Evolutionary conservation across 2,113 vertebrate species (phyloP), one percentile per base, ranked within the genome.

Genomic region (Rousettus leschenaultii): DNA sequence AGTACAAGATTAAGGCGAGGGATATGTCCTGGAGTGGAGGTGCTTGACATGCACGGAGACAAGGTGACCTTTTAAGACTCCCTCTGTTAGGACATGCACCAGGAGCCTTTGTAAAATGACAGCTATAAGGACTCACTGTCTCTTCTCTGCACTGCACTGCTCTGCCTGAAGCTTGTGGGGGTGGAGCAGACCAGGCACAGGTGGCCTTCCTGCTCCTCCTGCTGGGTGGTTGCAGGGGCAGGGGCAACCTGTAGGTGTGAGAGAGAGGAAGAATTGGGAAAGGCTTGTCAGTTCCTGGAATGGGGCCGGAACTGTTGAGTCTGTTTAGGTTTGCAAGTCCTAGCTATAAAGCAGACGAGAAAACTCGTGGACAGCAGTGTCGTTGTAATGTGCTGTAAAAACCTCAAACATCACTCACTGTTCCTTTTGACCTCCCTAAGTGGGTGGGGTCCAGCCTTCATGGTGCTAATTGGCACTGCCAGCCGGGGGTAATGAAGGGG

Each of bases 321-420:
- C 38, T n/a, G 8, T 33, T 30, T 13, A 6, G 10, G 24, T 35
- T 61, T 18, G 8, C 15, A 16, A 15, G 91, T 57, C 28, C 40
- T 28, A 21, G 77, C 63, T 6, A 8, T 21, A n/a, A 26, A 33
- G 6, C 6, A 45, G 51, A 61, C 14, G 61, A n/a, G 57, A 57
- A 45, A 21, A 14, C 15, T 35, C 13, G 15, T 0, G 40, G 2
- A 5, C 10, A 11, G 33, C 22, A 14, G 2, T 0, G 0, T 4
- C 22, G 10, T 8, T 5, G 30, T 33, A 5, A 9, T 48, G 70
- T 0, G 2, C 40, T 15, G 2, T 35, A 4, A 21, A 40, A 38
- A 78, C 43, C 33, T 15, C 0, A 7, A 14, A 61, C 35, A 1
- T 33, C 2, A 1, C 38, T 16, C 2, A 0, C 38, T 16, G 3